phyloP scores from a whole-genome alignment of 2,797 vertebrate genomes.

The Mus spretus region DNA sequence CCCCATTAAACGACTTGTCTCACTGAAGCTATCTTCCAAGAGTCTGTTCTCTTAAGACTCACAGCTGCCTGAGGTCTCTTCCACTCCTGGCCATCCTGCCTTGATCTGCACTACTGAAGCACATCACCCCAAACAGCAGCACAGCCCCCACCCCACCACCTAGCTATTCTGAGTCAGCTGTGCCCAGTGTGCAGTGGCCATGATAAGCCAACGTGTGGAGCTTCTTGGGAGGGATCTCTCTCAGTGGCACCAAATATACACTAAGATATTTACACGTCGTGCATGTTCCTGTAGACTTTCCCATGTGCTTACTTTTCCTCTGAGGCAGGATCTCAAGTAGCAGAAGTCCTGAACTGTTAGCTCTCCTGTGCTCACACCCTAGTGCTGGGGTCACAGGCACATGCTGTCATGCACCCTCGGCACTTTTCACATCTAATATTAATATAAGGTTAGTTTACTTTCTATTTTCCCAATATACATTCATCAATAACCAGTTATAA shows the following conservation, averaged over 20 bases:
- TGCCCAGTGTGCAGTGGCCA: not conserved
- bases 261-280: not conserved
- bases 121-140: not conserved
- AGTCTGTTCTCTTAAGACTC: not conserved
- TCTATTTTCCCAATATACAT: slow-evolving; percentile 55
- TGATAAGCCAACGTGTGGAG: not conserved
- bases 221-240: not conserved
- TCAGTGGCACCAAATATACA: not conserved
- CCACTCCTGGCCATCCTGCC: not conserved
- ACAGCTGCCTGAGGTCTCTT: not conserved
- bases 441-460: not conserved
- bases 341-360: not conserved
- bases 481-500: slow-evolving; percentile 58
- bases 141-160: not conserved
- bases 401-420: too few relatives aligned
- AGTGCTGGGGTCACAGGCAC: not conserved
- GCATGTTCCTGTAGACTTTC: not conserved
- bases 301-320: not conserved
- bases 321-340: not conserved
- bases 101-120: not conserved
- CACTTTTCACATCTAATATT: not conserved
- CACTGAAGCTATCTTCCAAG: not conserved
- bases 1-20: not conserved
- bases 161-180: not conserved
- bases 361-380: not conserved